A percentile compares a stretch with the other conserved stretches of the same genome.
Conservation (phyloP, 2,888 invertebrate species). For the Lasiommata megera region DNA sequence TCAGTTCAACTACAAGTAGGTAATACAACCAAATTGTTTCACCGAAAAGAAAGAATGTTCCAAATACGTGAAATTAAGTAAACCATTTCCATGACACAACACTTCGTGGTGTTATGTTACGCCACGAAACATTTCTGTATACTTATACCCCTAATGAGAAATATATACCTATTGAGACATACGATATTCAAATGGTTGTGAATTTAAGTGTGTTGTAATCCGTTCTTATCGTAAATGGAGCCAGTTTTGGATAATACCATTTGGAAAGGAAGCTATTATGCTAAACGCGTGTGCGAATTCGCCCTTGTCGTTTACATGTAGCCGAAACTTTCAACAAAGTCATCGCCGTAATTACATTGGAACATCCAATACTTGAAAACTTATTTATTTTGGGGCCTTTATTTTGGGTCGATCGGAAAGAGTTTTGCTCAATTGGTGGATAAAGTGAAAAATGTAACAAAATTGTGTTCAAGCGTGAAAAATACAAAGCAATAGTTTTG, state of each 20-base stretch:
- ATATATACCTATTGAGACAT: neutral
- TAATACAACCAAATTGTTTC: neutral
- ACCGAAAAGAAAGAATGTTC: too few species aligned
- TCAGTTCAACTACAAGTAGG: neutral
- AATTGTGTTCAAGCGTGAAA: constrained; percentile 44
- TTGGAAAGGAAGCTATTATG: constrained; percentile 25
- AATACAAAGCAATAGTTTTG: constrained; percentile 64
- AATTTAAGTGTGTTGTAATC: constrained; percentile 5
- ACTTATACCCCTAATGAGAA: neutral
- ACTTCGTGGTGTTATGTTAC: too few species aligned
- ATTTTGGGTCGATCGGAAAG: constrained; percentile 33
- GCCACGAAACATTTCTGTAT: too few species aligned
- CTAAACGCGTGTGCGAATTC: constrained; percentile 20
- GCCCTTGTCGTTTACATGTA: constrained; percentile 24
- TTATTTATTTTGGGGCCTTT: constrained; percentile 30
- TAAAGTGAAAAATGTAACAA: constrained; percentile 53
- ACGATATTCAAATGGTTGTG: neutral
- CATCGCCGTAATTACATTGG: constrained; percentile 26
- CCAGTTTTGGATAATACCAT: constrained; percentile 20
- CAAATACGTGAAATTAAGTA: too few species aligned
- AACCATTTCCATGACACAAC: too few species aligned
- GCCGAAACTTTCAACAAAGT: constrained; percentile 26
- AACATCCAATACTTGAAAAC: constrained; percentile 24
- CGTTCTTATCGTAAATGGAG: constrained; percentile 12
- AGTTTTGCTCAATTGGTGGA: constrained; percentile 47